Conservation (phyloP, 2,888 invertebrate species). For the Amphipyra berbera region DNA sequence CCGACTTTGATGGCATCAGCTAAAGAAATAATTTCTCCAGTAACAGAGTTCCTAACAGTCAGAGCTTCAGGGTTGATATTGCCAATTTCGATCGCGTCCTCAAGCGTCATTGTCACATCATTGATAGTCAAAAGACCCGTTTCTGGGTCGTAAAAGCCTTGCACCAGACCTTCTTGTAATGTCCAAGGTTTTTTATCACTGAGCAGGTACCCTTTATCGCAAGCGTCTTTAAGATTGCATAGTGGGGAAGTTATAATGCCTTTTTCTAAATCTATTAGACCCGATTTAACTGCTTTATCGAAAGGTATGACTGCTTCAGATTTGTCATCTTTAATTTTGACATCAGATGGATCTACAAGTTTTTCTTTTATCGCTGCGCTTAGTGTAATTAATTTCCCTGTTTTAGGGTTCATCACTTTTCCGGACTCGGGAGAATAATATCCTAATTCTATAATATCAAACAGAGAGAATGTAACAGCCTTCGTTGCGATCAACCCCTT, state of each 20-base stretch:
- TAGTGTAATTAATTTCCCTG: slow-evolving; percentile 93
- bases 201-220: slow-evolving; percentile 94
- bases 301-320: slow-evolving; percentile 92
- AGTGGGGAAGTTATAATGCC: slow-evolving; percentile 93
- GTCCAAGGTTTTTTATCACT: slow-evolving; percentile 95
- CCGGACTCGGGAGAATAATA: slow-evolving; percentile 94
- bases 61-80: slow-evolving; percentile 94
- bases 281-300: slow-evolving; percentile 92
- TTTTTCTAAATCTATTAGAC: slow-evolving; percentile 92
- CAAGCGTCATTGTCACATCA: slow-evolving; percentile 92
- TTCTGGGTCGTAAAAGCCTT: slow-evolving; percentile 94
- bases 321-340: slow-evolving; percentile 93
- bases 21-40: slow-evolving; percentile 94
- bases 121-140: slow-evolving; percentile 93
- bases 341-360: slow-evolving; percentile 92
- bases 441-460: slow-evolving; percentile 93
- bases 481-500: slow-evolving; percentile 93
- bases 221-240: slow-evolving; percentile 94
- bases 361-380: slow-evolving; percentile 93
- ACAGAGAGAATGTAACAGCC: slow-evolving; percentile 92
- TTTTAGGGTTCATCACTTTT: slow-evolving; percentile 93
- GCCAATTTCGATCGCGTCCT: slow-evolving; percentile 93
- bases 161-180: slow-evolving; percentile 94
- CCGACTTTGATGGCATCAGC: slow-evolving; percentile 94
- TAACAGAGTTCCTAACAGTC: slow-evolving; percentile 94